A percentile compares a stretch with the other conserved stretches of the same genome.
Evolutionary conservation across 2,113 vertebrate species (phyloP).

Genomic region (Elaphurus davidianus): DNA sequence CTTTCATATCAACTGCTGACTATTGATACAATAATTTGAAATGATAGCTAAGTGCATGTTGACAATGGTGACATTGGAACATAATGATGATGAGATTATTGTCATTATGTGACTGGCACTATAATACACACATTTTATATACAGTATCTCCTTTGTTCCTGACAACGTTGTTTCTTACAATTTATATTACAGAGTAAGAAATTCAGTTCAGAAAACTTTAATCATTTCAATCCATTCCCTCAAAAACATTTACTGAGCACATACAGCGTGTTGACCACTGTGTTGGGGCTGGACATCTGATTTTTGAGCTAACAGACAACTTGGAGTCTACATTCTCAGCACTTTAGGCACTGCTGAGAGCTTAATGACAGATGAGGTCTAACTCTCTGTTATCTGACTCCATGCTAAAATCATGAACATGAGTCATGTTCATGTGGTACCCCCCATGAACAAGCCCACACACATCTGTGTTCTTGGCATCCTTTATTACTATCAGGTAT

Average conservation of each 20-base stretch:
- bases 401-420: not conserved
- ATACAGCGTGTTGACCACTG: not conserved
- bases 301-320: not conserved
- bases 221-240: not conserved
- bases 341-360: not conserved
- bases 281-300: not conserved
- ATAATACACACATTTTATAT: not conserved
- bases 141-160: not conserved
- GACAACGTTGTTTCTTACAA: not conserved
- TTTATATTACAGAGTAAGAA: not conserved
- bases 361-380: not conserved
- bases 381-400: not conserved
- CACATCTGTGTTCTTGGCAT: not conserved
- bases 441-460: not conserved
- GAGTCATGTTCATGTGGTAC: not conserved
- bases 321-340: not conserved
- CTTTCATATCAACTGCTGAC: not conserved
- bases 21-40: conserved; percentile 46
- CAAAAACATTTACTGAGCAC: not conserved
- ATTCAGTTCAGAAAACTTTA: not conserved
- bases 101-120: not conserved
- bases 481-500: not conserved
- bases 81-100: conserved; percentile 58
- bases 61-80: conserved; percentile 74
- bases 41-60: conserved; percentile 50